Percentiles rank a stretch among this genome's conserved stretches.
These are phyloP conservation scores for Lathronympha strigana DNA, from an alignment of 2,888 invertebrate genomes.

Conservation along the genomic window DNA sequence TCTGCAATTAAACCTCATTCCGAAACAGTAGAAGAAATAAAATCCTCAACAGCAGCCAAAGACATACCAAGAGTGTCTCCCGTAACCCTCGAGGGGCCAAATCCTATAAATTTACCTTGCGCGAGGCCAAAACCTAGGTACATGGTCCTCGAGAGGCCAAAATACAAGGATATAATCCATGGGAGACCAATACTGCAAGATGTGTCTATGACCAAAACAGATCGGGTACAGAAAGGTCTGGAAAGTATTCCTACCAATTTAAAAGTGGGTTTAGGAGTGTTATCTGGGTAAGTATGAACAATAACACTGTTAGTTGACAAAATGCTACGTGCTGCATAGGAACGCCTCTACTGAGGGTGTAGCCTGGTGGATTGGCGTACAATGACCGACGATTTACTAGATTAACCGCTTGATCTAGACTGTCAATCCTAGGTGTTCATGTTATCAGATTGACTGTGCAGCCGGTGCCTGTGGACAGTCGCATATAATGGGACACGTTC, in stretches of 20 bases:
- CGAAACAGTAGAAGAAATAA: background rate
- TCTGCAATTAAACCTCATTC: background rate
- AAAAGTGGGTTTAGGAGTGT: constrained; percentile 11
- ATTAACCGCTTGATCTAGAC: too few species aligned
- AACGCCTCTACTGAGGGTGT: too few species aligned
- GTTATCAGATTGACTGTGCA: too few species aligned
- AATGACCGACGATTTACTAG: too few species aligned
- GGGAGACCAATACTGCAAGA: background rate
- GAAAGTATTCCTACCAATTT: background rate
- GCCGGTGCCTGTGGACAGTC: too few species aligned
- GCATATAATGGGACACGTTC: too few species aligned
- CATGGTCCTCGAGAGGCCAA: background rate
- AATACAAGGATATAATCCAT: background rate
- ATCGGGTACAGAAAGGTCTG: background rate
- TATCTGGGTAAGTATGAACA: constrained; percentile 18
- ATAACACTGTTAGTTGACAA: too few species aligned
- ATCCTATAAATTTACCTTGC: background rate
- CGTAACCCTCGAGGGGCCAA: background rate
- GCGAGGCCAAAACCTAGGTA: background rate
- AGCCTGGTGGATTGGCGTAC: too few species aligned
- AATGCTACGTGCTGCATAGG: too few species aligned
- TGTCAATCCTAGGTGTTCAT: too few species aligned
- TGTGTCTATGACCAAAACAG: background rate
- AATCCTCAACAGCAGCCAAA: background rate
- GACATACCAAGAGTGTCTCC: background rate